Conservation (phyloP, 2,797 vertebrate genomes). For the Acanthurus tractus region DNA sequence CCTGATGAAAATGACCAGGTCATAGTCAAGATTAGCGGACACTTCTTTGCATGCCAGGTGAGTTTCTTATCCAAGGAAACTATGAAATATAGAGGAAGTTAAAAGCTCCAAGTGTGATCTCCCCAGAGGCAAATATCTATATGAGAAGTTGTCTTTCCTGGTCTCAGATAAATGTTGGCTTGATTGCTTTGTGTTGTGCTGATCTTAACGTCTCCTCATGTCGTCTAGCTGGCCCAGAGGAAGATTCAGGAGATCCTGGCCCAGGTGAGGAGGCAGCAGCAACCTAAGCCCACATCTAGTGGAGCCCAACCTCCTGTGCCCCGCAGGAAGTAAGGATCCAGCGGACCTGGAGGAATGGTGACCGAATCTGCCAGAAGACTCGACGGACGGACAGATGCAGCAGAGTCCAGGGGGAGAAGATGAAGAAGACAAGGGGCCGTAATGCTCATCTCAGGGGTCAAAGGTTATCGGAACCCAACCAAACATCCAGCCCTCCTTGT, state of each 20-base stretch:
- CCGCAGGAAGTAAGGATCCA: conserved; percentile 91
- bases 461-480: conserved; percentile 68
- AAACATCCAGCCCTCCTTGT: conserved; percentile 71
- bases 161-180: background rate
- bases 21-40: conserved; percentile 98
- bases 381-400: conserved; percentile 79
- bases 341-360: conserved; percentile 69
- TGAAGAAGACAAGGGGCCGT: conserved; percentile 68
- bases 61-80: conserved; percentile 20
- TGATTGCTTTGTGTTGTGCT: background rate
- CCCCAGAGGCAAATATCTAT: background rate
- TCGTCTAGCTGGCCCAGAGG: conserved; percentile 93
- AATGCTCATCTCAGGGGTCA: conserved; percentile 80
- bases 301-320: conserved; percentile 90
- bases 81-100: accelerated
- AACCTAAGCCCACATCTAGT: conserved; percentile 86
- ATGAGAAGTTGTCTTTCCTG: background rate
- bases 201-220: background rate
- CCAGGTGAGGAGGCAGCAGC: conserved; percentile 98
- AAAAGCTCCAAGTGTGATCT: background rate
- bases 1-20: conserved; percentile 99
- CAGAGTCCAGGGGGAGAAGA: conserved; percentile 59
- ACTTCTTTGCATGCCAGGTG: conserved; percentile 99
- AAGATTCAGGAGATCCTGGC: conserved; percentile 99
- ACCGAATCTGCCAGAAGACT: conserved; percentile 83